Conservation (phyloP, 2,888 invertebrate genomes). For the Emmelina monodactyla region DNA sequence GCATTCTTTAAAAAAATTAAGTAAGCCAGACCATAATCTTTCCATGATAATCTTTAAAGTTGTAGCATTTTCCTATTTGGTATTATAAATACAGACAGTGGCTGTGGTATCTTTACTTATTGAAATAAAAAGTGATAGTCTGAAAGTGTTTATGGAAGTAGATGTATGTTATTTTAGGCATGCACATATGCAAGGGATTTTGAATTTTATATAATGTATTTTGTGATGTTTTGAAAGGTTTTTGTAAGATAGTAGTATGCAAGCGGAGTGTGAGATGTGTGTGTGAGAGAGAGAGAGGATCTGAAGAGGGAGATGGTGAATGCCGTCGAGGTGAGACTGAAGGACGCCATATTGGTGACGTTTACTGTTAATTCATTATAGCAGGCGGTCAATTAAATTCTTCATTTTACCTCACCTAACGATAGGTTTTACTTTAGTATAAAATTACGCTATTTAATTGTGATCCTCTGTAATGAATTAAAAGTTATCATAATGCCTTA, state of each 20-base stretch:
- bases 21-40: slow-evolving; percentile 35
- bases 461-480: slow-evolving; percentile 36
- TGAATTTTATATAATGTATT: slow-evolving; percentile 62
- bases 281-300: no score
- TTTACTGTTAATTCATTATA: slow-evolving; percentile 44
- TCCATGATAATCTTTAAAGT: slow-evolving; percentile 52
- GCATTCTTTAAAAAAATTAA: slow-evolving; percentile 30
- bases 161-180: slow-evolving; percentile 62
- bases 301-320: slow-evolving; percentile 45
- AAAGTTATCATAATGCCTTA: slow-evolving; percentile 34
- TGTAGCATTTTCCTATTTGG: slow-evolving; percentile 64
- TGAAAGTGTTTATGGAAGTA: slow-evolving; percentile 43
- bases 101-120: slow-evolving; percentile 66
- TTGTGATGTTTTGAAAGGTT: slow-evolving; percentile 45
- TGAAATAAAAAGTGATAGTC: slow-evolving; percentile 44
- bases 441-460: neutral
- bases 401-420: no score
- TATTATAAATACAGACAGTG: slow-evolving; percentile 67
- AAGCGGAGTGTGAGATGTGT: no score
- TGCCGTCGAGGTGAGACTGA: slow-evolving; percentile 45
- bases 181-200: slow-evolving; percentile 65
- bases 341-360: slow-evolving; percentile 61
- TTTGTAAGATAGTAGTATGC: slow-evolving; percentile 30
- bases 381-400: no score
- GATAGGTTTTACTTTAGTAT: neutral